A percentile compares a stretch with the other conserved stretches of the same genome.
These are phyloP conservation scores for Eubasilissa splendida DNA, from an alignment of 2,888 invertebrate genomes.

Conservation along the genomic window DNA sequence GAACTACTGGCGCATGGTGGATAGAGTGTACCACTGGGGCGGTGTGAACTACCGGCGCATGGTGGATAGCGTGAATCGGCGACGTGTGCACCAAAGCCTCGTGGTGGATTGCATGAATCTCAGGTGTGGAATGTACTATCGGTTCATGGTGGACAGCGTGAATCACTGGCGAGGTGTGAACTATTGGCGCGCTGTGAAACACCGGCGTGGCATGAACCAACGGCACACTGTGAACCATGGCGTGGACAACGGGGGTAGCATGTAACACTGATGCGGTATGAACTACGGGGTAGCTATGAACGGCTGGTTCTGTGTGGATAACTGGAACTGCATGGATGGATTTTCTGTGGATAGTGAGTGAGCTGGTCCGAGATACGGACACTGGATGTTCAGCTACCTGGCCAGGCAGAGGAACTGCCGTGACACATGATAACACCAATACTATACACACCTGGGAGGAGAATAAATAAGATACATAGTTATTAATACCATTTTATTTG, in stretches of 20 bases:
- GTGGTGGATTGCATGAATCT: conserved; percentile 7
- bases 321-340: conserved; percentile 11
- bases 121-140: conserved; percentile 59
- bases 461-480: not conserved
- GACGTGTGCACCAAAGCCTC: conserved; percentile 7
- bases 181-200: conserved; percentile 54
- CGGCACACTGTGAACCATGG: conserved; percentile 13
- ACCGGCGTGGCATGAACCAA: conserved; percentile 56
- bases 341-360: not conserved
- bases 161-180: conserved; percentile 35
- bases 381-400: not conserved
- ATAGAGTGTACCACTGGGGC: conserved; percentile 48
- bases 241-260: conserved; percentile 1
- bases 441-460: conserved; percentile 12
- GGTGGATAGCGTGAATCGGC: conserved; percentile 38
- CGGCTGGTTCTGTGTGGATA: not conserved
- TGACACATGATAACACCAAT: not conserved
- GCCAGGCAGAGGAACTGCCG: conserved; percentile 4
- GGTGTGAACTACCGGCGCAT: not conserved
- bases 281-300: not conserved
- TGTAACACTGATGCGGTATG: not conserved
- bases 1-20: conserved; percentile 51
- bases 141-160: conserved; percentile 60
- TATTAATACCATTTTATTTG: no score
- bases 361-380: conserved; percentile 10